These are phyloP conservation scores for Mycetomoellerius zeteki DNA, from an alignment of 1,140 invertebrate genomes.

Conservation along the genomic window DNA sequence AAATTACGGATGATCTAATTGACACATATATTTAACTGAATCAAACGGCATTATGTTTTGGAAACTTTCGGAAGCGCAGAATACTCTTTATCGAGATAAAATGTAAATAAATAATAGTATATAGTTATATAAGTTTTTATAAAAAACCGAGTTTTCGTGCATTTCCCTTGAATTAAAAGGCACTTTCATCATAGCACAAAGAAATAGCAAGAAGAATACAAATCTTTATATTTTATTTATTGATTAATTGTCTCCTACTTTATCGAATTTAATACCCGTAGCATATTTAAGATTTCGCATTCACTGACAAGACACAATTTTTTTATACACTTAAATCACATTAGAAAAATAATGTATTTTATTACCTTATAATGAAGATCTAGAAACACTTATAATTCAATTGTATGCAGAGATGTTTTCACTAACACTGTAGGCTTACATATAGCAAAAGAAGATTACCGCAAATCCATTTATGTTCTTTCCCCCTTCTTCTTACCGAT, in stretches of 20 bases:
- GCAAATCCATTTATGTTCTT: slow-evolving; percentile 84
- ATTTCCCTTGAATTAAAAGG: neutral
- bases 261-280: neutral
- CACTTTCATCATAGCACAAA: neutral
- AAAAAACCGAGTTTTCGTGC: no score
- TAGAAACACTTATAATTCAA: slow-evolving; percentile 55
- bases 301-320: slow-evolving; percentile 21
- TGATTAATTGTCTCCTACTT: neutral
- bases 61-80: no score
- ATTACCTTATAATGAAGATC: slow-evolving; percentile 69
- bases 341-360: slow-evolving; percentile 24
- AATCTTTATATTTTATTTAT: neutral
- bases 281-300: slow-evolving; percentile 5
- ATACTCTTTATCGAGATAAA: no score
- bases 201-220: neutral
- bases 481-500: slow-evolving; percentile 67
- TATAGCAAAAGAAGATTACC: slow-evolving; percentile 77
- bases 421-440: slow-evolving; percentile 76
- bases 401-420: slow-evolving; percentile 75
- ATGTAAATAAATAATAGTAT: no score
- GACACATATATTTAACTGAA: no score
- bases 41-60: no score
- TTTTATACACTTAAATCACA: slow-evolving; percentile 25
- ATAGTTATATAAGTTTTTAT: no score
- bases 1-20: no score